These are phyloP conservation scores for Rhogogaster chlorosoma DNA, from an alignment of 2,888 invertebrate species.

Conservation along the genomic window DNA sequence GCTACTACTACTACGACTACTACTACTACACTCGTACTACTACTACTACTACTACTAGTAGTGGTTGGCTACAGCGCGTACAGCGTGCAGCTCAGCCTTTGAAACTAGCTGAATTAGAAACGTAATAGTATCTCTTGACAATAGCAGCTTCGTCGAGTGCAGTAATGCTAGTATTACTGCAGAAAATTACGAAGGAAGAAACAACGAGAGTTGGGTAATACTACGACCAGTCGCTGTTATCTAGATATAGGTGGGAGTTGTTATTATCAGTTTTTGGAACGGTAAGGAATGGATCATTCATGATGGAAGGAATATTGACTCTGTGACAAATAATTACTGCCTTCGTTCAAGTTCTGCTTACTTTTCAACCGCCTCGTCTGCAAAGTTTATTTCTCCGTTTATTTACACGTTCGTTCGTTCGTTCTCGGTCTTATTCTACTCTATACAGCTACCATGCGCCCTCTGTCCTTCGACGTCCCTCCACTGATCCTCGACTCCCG, in stretches of 20 bases:
- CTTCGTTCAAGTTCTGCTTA: not conserved
- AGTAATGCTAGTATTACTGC: not conserved
- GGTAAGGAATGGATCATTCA: too few relatives aligned
- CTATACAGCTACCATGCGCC: not conserved
- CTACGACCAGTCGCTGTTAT: too few relatives aligned
- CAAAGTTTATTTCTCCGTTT: not conserved
- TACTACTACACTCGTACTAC: not conserved
- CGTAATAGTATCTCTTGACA: conserved; percentile 1
- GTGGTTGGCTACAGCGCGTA: not conserved
- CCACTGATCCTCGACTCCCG: not conserved
- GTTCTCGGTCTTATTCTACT: not conserved
- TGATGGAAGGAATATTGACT: not conserved
- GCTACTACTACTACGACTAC: not conserved
- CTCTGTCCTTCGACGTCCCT: not conserved
- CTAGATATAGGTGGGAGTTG: too few relatives aligned
- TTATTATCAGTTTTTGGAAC: too few relatives aligned
- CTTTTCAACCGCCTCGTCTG: not conserved
- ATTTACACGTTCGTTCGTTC: not conserved
- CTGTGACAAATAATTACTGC: not conserved
- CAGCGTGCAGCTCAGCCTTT: not conserved
- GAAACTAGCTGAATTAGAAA: conserved; percentile 5
- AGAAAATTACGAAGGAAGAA: not conserved
- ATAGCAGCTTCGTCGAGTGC: not conserved
- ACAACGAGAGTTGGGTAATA: not conserved
- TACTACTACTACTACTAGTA: not conserved